These are phyloP conservation scores for Thermophis baileyi DNA, from an alignment of 2,113 vertebrate genomes.

Conservation along the genomic window DNA sequence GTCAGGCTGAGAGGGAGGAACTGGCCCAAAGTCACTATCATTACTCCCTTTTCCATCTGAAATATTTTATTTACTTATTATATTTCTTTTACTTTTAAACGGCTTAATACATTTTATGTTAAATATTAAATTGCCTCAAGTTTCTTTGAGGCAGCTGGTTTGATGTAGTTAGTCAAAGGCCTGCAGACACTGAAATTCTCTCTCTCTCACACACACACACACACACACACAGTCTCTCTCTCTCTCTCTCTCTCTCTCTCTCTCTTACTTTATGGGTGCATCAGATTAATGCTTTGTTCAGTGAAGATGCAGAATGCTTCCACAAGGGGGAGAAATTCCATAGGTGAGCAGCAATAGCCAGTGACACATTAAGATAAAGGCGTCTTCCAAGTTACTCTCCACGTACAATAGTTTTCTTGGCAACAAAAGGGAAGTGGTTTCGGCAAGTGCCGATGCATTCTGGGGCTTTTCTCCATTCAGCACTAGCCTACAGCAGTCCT, in stretches of 20 bases:
- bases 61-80: neutral
- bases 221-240: too few relatives aligned
- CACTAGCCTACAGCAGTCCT: neutral
- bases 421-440: neutral
- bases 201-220: too few relatives aligned
- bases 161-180: neutral
- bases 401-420: neutral
- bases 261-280: neutral
- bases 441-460: neutral
- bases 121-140: neutral
- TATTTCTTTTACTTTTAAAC: neutral
- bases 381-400: neutral
- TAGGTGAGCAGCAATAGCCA: neutral
- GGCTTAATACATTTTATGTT: neutral
- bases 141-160: neutral
- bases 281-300: neutral
- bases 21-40: neutral
- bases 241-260: too few relatives aligned
- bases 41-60: neutral
- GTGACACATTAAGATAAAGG: neutral
- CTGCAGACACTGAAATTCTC: too few relatives aligned
- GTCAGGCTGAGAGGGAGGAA: neutral
- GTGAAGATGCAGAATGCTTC: neutral
- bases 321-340: slow-evolving; percentile 4
- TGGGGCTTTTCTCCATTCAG: neutral